Percentiles rank a stretch among this genome's conserved stretches.
Evolutionary conservation across 1,140 invertebrate species (phyloP).

Genomic region (Drosophila mayri): DNA sequence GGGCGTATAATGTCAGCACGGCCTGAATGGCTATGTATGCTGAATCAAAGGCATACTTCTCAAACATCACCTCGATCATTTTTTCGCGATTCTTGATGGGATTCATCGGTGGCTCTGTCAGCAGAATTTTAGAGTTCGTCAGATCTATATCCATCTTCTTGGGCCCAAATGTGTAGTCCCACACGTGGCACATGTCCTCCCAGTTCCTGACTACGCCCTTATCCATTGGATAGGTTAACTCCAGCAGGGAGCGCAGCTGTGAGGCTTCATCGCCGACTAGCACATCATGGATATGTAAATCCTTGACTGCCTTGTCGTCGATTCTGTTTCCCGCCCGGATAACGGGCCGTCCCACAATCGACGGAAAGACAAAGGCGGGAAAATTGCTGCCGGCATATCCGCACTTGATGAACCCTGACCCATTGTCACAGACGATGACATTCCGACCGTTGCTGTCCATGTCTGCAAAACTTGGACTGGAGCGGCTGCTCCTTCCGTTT

Average conservation of each 20-base stretch:
- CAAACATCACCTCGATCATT: constrained; percentile 99
- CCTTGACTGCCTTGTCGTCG: constrained; percentile 99
- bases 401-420: constrained; percentile 99
- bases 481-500: not conserved
- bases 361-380: constrained; percentile 99
- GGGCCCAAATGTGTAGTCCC: constrained; percentile 99
- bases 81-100: constrained; percentile 98
- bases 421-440: constrained; percentile 99
- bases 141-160: constrained; percentile 99
- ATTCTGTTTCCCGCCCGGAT: constrained; percentile 99
- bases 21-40: constrained; percentile 99
- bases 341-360: constrained; percentile 98
- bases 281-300: constrained; percentile 92
- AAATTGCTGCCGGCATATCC: constrained; percentile 99
- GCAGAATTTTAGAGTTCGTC: constrained; percentile 96
- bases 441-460: constrained; percentile 98
- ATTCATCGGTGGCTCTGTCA: constrained; percentile 99
- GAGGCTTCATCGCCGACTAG: constrained; percentile 99
- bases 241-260: constrained; percentile 97
- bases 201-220: constrained; percentile 98
- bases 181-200: constrained; percentile 99
- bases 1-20: constrained; percentile 98
- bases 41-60: constrained; percentile 98
- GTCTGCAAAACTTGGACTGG: constrained; percentile 1
- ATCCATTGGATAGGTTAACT: constrained; percentile 99